A percentile compares a stretch with the other conserved stretches of the same genome.
phyloP scores from a whole-genome alignment of 1,140 invertebrate genomes.

The Choristoneura fumiferana region DNA sequence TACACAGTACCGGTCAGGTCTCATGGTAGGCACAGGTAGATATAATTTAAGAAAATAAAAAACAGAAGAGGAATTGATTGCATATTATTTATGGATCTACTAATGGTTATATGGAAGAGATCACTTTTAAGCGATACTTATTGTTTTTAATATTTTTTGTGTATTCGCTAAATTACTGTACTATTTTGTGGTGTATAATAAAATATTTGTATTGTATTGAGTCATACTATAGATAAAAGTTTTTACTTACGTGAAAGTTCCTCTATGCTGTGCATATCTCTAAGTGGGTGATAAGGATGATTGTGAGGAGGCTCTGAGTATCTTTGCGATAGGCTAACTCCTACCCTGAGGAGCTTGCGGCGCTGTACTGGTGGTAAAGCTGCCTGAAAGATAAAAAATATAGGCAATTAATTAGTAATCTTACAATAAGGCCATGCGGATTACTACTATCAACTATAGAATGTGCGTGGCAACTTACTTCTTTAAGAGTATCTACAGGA shows the following conservation, averaged over 20 bases:
- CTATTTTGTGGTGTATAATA: no score
- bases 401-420: neutral
- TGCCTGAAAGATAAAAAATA: conserved; percentile 49
- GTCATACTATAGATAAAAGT: neutral
- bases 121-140: no score
- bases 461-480: conserved; percentile 49
- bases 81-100: no score
- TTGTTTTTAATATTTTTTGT: no score
- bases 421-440: neutral
- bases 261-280: conserved; percentile 78
- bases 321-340: conserved; percentile 71
- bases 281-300: conserved; percentile 73
- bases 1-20: no score
- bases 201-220: no score
- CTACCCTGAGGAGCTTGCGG: conserved; percentile 61
- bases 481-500: conserved; percentile 90
- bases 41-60: no score
- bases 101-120: no score
- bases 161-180: no score
- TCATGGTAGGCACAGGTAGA: no score
- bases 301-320: conserved; percentile 80
- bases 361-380: conserved; percentile 67
- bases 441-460: neutral
- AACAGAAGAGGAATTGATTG: no score
- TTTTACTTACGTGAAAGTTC: conserved; percentile 73